Evolutionary conservation across 2,113 vertebrate genomes (phyloP), one percentile per base, ranked within the genome.

Genomic region (Myiagra hebetior): DNA sequence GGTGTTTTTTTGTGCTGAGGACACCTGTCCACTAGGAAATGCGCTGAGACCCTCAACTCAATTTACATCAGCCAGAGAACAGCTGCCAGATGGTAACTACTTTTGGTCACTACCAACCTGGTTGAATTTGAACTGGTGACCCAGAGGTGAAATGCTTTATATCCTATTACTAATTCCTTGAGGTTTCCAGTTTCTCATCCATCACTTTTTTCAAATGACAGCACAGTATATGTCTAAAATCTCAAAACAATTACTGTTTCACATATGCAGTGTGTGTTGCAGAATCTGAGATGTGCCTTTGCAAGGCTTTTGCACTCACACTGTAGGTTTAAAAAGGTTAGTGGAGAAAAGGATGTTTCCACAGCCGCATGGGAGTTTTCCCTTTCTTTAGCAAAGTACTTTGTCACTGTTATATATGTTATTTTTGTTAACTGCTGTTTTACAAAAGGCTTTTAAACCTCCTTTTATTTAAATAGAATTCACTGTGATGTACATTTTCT

Each of bases 81-180:
- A 97, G 97, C 97, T 97, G 95, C 96, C 95, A 97, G 94, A 97
- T 96, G 95, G 97, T 94, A 95, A 97, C 97, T 95, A 91, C 95
- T 96, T 96, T 96, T 90, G 95, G 85, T 95, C 93, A 62, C 86
- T 91, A 91, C 85, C 95, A 95, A 97, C 96, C 91, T 97, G 97
- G 94, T 92, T 96, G 95, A 96, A 97, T 96, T 95, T 95, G 95
- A 97, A 96, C 96, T 94, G 95, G 81, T 97, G 96, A 97, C 95
- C 95, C 84, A 93, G 97, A 97, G 97, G 96, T 97, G 97, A 97
- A 97, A 96, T 97, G 90, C 95, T 97, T 92, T 96, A 94, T 97
- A 97, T 97, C 97, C 89, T 95, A 81, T 96, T 97, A 97, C 97
- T 96, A 96, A 95, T 97, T 97, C 95, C 96, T 95, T 85, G 72